Evolutionary conservation across 2,888 invertebrate species (phyloP).

Genomic region (Digitonthophagus gazella): DNA sequence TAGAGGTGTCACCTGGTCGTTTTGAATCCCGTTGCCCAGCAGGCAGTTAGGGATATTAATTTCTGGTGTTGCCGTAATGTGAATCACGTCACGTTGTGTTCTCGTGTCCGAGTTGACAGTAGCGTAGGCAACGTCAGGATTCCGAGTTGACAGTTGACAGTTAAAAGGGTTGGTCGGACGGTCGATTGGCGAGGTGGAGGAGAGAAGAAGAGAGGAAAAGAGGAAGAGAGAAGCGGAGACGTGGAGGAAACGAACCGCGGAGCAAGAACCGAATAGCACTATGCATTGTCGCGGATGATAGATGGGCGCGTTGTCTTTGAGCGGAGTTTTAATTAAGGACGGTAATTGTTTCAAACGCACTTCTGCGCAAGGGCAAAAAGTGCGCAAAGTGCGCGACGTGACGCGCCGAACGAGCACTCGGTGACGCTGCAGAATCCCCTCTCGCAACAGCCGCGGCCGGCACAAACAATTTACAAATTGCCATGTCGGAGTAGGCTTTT

Average conservation of each 20-base stretch:
- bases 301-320: conserved; percentile 51
- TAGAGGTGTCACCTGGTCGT: not conserved
- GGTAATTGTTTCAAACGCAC: conserved; percentile 52
- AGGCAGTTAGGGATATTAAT: conserved; percentile 21
- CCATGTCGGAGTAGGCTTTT: conserved; percentile 22
- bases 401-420: conserved; percentile 44
- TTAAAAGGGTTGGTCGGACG: conserved; percentile 43
- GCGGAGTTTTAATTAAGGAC: conserved; percentile 55
- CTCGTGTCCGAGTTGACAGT: conserved; percentile 42
- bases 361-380: conserved; percentile 47
- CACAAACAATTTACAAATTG: conserved; percentile 35
- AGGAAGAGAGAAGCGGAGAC: not conserved
- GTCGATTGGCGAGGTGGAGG: conserved; percentile 22
- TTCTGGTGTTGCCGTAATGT: conserved; percentile 17
- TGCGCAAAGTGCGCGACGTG: conserved; percentile 48
- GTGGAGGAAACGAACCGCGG: conserved; percentile 22
- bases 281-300: conserved; percentile 44
- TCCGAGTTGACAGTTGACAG: conserved; percentile 47
- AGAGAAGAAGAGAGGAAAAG: conserved; percentile 1
- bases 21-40: not conserved
- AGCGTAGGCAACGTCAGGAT: conserved; percentile 42
- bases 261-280: not conserved
- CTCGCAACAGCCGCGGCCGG: conserved; percentile 21
- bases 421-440: conserved; percentile 50
- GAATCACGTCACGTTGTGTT: conserved; percentile 26